Evolutionary conservation across 2,113 vertebrate species (phyloP).

Genomic region (Gallinago undulata): DNA sequence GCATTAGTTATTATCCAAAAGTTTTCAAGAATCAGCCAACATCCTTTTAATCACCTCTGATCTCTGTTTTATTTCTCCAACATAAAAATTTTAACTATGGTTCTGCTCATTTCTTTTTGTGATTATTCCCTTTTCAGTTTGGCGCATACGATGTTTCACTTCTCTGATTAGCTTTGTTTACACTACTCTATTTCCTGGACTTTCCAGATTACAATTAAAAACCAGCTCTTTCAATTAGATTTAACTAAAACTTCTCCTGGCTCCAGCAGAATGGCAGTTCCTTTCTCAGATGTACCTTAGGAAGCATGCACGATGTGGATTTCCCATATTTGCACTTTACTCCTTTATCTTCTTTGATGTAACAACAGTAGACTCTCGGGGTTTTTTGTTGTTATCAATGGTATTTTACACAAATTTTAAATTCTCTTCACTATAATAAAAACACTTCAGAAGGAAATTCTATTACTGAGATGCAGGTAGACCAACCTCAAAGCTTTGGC

Average conservation of each 20-base stretch:
- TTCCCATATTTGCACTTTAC: background rate
- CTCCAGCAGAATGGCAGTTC: background rate
- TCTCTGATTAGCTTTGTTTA: background rate
- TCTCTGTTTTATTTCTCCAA: background rate
- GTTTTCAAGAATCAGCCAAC: background rate
- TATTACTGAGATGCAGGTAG: background rate
- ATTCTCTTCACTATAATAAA: background rate
- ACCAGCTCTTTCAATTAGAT: background rate
- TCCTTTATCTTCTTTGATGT: background rate
- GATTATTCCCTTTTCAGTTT: background rate
- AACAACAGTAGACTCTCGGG: background rate
- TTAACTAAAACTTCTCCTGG: background rate
- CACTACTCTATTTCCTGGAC: background rate
- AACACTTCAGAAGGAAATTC: background rate
- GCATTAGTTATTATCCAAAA: background rate
- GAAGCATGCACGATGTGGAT: background rate
- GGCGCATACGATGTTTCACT: background rate
- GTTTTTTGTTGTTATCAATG: background rate
- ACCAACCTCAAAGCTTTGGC: background rate
- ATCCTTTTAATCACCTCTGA: background rate
- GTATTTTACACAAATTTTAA: background rate
- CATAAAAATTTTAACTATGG: background rate
- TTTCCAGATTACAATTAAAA: background rate
- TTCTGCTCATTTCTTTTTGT: background rate
- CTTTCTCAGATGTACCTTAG: background rate